These are phyloP conservation scores for Protophormia terraenovae DNA, from an alignment of 2,888 invertebrate genomes.

Conservation along the genomic window DNA sequence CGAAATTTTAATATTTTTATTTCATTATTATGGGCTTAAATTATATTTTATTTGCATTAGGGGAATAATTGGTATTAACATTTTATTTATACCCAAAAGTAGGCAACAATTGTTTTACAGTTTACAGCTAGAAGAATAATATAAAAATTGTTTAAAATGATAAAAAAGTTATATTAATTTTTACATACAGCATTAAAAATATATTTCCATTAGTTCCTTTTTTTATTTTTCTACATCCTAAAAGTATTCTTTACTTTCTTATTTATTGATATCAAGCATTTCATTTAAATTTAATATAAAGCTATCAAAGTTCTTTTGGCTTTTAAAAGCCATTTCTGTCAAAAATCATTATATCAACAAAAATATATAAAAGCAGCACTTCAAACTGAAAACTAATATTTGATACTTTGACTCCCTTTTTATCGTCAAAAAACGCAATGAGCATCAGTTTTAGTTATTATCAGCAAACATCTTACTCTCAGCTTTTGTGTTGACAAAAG, in stretches of 20 bases:
- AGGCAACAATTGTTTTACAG: not conserved
- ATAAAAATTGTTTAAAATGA: too few species aligned
- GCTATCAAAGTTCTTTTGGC: not conserved
- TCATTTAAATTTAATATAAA: not conserved
- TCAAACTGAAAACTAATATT: not conserved
- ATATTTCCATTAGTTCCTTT: not conserved
- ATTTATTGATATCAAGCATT: not conserved
- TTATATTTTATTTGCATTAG: not conserved
- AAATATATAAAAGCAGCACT: not conserved
- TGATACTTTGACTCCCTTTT: constrained; percentile 47
- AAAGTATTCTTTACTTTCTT: not conserved
- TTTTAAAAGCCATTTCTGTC: not conserved
- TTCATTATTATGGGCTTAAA: not conserved
- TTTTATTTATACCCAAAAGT: not conserved
- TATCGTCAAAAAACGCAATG: not conserved
- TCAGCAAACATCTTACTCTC: not conserved
- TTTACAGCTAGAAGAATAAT: not conserved
- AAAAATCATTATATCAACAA: not conserved
- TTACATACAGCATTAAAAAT: too few species aligned
- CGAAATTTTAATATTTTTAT: not conserved
- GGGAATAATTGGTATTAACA: not conserved
- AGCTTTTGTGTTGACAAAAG: not conserved
- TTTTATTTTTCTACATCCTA: not conserved
- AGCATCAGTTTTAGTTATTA: not conserved
- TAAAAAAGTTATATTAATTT: too few species aligned